A percentile compares a stretch with the other conserved stretches of the same genome.
These are phyloP conservation scores for Anhinga rufa DNA, from an alignment of 2,113 vertebrate genomes.

Conservation along the genomic window DNA sequence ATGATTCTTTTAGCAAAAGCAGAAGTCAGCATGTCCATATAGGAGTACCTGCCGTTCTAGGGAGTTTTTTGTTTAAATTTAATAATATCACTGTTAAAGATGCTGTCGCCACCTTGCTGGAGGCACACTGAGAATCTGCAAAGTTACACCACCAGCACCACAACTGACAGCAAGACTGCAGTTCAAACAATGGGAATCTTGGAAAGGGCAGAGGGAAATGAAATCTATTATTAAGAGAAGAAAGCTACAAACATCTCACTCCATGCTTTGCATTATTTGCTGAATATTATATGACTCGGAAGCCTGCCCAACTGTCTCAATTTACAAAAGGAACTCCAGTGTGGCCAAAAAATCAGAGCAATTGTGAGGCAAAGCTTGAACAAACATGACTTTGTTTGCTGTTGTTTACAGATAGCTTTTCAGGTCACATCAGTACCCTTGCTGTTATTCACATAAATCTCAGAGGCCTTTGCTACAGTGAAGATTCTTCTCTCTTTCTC, in stretches of 20 bases:
- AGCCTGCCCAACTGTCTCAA: not conserved
- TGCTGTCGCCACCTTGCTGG: not conserved
- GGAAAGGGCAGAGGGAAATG: not conserved
- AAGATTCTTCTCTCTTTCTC: not conserved
- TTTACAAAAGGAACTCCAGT: not conserved
- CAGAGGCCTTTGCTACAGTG: not conserved
- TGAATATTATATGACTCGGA: not conserved
- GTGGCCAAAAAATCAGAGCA: not conserved
- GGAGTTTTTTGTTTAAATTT: not conserved
- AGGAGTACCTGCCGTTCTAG: not conserved
- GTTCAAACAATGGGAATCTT: not conserved
- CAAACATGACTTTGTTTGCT: conserved; percentile 20
- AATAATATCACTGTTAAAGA: not conserved
- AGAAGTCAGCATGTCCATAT: not conserved
- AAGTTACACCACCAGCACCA: not conserved
- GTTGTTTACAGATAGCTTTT: not conserved
- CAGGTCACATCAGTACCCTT: not conserved
- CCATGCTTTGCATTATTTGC: not conserved
- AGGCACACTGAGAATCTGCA: not conserved
- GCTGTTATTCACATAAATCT: not conserved
- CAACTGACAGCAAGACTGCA: not conserved
- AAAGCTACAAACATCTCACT: not conserved
- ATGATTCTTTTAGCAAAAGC: not conserved
- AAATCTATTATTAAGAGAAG: not conserved
- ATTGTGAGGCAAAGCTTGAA: not conserved